A percentile compares a stretch with the other conserved stretches of the same genome.
phyloP scores from a whole-genome alignment of 2,113 vertebrate species.

The Rhynchomys soricoides region DNA sequence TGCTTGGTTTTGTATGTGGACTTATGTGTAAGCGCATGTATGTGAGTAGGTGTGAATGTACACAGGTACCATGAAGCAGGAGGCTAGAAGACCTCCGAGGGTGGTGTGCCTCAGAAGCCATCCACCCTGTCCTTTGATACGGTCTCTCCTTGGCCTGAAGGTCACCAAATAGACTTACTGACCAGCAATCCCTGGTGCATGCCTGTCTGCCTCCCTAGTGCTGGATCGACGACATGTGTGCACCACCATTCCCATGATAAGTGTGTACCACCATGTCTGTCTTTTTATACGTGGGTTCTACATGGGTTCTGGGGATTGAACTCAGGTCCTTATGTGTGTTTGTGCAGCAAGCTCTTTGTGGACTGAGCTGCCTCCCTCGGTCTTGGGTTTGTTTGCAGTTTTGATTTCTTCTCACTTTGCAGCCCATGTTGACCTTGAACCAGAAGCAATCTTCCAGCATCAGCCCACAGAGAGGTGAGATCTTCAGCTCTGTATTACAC shows the following conservation, averaged over 20 bases:
- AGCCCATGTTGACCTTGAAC: background rate
- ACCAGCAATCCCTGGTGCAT: background rate
- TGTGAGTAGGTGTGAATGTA: background rate
- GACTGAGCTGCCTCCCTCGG: background rate
- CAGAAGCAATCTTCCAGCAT: background rate
- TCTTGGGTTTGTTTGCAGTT: background rate
- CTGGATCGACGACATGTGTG: too few species aligned
- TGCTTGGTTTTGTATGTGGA: background rate
- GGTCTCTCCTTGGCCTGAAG: background rate
- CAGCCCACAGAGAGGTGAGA: background rate
- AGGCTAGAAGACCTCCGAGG: background rate
- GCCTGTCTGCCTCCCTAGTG: background rate
- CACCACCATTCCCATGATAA: too few species aligned
- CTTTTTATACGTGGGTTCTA: background rate
- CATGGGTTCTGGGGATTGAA: background rate
- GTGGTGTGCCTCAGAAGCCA: background rate
- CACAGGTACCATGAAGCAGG: background rate
- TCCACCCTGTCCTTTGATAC: background rate
- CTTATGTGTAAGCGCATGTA: background rate
- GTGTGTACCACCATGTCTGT: background rate
- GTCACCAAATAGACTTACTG: background rate
- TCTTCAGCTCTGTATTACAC: background rate
- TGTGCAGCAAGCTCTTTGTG: background rate
- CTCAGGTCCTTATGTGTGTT: background rate
- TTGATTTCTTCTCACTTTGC: background rate